Conservation (phyloP, 2,113 vertebrate species). For the Mus spicilegus region DNA sequence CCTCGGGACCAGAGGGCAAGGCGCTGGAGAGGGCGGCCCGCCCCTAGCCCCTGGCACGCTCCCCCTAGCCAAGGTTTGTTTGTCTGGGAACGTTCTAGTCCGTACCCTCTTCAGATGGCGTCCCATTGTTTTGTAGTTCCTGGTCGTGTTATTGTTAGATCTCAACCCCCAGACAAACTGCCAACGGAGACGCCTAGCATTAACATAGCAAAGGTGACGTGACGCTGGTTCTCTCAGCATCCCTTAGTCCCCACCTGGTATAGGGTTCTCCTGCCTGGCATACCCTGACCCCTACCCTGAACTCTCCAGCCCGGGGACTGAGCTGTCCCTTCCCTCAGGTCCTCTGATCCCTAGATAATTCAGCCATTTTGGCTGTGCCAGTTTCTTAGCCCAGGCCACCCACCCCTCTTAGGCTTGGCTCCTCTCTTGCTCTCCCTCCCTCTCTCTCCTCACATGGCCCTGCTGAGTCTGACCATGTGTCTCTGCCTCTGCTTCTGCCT, state of each 20-base stretch:
- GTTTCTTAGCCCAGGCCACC: background rate
- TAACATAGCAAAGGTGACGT: background rate
- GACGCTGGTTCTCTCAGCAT: background rate
- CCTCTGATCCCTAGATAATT: background rate
- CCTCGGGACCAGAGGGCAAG: background rate
- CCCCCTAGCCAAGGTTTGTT: background rate
- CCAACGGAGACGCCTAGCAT: background rate
- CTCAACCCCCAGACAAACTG: background rate
- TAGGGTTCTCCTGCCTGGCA: background rate
- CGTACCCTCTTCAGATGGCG: background rate
- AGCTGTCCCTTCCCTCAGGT: background rate
- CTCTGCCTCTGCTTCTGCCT: background rate
- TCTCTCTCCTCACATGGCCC: background rate
- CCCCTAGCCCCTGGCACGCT: background rate
- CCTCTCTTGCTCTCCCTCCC: background rate
- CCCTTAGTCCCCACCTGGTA: background rate
- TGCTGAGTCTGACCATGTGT: background rate
- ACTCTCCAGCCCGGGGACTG: background rate
- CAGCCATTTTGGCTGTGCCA: background rate
- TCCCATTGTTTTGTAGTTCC: background rate
- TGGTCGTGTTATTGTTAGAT: background rate
- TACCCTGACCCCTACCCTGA: background rate
- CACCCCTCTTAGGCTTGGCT: background rate
- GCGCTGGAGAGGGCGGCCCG: background rate
- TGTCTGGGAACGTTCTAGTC: background rate